phyloP scores from a whole-genome alignment of 1,140 invertebrate genomes.

The Agrypnia vestita region DNA sequence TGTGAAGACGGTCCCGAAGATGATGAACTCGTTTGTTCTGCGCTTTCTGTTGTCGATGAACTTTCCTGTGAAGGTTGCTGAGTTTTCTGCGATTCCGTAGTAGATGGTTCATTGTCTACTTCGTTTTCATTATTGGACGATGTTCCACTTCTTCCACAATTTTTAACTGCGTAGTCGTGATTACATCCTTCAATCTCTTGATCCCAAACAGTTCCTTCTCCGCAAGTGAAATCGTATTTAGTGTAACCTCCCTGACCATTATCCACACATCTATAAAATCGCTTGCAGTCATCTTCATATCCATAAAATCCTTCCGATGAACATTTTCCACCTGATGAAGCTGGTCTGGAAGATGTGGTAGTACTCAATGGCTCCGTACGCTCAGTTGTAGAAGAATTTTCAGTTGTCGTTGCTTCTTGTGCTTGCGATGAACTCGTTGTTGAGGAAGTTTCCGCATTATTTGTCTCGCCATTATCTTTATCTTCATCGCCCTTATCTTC shows the following conservation, averaged over 20 bases:
- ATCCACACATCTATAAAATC: constrained; percentile 78
- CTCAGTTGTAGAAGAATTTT: constrained; percentile 1
- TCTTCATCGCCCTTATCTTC: no score
- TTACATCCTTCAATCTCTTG: constrained; percentile 62
- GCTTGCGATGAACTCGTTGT: constrained; percentile 12
- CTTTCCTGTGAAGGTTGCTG: constrained; percentile 52
- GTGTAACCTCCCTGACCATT: constrained; percentile 72
- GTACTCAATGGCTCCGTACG: neutral
- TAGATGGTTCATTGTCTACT: constrained; percentile 49
- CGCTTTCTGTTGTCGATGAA: constrained; percentile 44
- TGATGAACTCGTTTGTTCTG: constrained; percentile 47
- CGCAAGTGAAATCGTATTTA: constrained; percentile 76
- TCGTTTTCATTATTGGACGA: constrained; percentile 52
- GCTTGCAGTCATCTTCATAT: constrained; percentile 63
- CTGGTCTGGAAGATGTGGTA: constrained; percentile 12
- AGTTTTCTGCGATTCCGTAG: constrained; percentile 58
- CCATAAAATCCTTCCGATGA: constrained; percentile 72
- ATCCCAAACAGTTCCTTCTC: constrained; percentile 73
- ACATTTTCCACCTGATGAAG: constrained; percentile 45
- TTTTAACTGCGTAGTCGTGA: constrained; percentile 62
- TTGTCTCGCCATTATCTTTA: neutral
- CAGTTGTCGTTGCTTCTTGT: constrained; percentile 29
- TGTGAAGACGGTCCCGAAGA: constrained; percentile 4
- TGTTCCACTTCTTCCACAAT: constrained; percentile 56
- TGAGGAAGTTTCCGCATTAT: constrained; percentile 9